These are phyloP conservation scores for Gallinago media DNA, from an alignment of 2,113 vertebrate species.

Conservation along the genomic window DNA sequence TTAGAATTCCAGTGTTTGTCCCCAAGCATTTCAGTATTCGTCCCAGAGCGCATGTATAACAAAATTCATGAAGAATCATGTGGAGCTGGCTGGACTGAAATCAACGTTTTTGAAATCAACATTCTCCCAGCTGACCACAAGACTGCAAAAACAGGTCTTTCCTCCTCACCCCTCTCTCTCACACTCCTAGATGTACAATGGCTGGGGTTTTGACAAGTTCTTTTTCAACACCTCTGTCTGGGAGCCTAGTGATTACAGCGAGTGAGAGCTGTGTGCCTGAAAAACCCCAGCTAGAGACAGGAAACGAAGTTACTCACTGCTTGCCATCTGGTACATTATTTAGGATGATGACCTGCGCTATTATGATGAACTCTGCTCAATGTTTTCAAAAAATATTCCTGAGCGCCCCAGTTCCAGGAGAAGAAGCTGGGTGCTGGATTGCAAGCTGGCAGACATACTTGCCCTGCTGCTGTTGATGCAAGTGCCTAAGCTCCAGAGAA, in stretches of 20 bases:
- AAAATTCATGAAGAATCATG: constrained; percentile 12
- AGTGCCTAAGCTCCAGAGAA: not conserved
- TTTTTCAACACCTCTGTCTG: constrained; percentile 6
- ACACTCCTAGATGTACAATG: not conserved
- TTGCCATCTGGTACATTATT: not conserved
- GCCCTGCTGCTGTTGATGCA: not conserved
- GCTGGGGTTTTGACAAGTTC: not conserved
- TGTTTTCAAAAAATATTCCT: not conserved
- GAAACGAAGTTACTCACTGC: not conserved
- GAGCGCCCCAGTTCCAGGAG: not conserved
- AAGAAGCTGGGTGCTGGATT: not conserved
- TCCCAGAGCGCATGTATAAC: not conserved
- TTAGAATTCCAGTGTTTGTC: not conserved
- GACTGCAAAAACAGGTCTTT: not conserved
- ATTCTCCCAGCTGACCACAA: not conserved
- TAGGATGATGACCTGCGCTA: not conserved
- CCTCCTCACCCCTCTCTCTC: not conserved
- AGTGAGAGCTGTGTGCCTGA: not conserved
- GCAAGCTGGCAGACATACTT: not conserved
- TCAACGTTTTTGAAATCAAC: not conserved
- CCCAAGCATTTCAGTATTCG: not conserved
- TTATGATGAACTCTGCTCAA: not conserved
- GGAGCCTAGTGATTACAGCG: not conserved
- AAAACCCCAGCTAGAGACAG: not conserved
- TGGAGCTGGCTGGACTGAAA: not conserved